Base-by-base conservation (phyloP, 2,888 invertebrate species). In the Xylophagus ater region DNA sequence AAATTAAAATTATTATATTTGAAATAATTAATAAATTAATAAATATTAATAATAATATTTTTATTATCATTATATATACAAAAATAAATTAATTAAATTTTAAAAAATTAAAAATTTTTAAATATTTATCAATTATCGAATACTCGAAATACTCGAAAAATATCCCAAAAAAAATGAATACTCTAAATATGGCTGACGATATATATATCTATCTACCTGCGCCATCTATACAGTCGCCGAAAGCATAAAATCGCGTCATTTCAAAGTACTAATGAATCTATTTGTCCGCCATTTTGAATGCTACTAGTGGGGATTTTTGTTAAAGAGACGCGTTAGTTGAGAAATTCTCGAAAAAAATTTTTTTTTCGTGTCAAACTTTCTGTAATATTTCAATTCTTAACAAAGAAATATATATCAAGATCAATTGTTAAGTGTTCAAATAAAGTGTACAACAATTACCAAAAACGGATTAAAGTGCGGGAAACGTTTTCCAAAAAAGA, bases 251-350 rank as follows among this genome's bases (percentile, higher is more conserved):
- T 53, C 58, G 62, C 62, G 62, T 62, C 62, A 62, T 59, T 59
- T 58, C 54, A 59, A 59, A 58, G 62, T 62, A 62, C 61, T 61
- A 60, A 61, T 62, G 41, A 39, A 58, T 52, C 37, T 42, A 46
- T 36, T 47, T 59, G 57, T 63, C 62, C 62, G 62, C 62, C 62
- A 63, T 63, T 62, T 62, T 62, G 61, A 63, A 62, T 62, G 61
- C 60, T 62, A n/a, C 55, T 58, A 62, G 56, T 58, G 53, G 53
- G 53, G 58, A 62, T 62, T 55, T 51, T 50, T 55, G 53, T 52
- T 50, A 49, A 53, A 51, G 50, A 52, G 59, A 58, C 60, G 62
- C 62, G 61, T 59, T 63, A 59, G 54, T 56, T 52, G 51, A 56
- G 57, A 52, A 41, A 54, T 52, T 53, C 46, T 51, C 49, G 48